phyloP scores from a whole-genome alignment of 2,797 vertebrate genomes.

The Meriones psammophilus region DNA sequence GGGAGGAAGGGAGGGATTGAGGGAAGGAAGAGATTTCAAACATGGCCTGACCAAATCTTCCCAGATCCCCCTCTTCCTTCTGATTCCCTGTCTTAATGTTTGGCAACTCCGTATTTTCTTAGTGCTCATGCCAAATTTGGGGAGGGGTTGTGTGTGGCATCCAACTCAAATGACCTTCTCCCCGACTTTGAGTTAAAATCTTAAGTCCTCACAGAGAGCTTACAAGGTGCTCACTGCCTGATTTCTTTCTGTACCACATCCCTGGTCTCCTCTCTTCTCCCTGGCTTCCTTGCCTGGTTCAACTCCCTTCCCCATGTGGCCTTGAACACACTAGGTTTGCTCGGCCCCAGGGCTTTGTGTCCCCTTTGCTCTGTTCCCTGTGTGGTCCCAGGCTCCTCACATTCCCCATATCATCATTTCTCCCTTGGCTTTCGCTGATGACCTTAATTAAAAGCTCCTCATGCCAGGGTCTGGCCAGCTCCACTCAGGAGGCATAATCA shows the following conservation, averaged over 20 bases:
- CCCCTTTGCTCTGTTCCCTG: neutral
- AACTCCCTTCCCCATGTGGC: neutral
- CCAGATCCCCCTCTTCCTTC: neutral
- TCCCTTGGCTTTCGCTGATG: neutral
- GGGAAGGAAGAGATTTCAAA: neutral
- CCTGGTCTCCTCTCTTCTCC: neutral
- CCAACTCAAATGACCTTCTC: neutral
- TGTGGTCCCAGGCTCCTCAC: neutral
- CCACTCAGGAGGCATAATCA: neutral
- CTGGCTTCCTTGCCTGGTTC: neutral
- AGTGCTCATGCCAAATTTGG: neutral
- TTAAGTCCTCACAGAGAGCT: neutral
- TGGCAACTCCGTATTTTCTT: neutral
- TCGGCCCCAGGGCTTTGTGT: neutral
- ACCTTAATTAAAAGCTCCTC: neutral
- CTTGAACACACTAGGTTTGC: neutral
- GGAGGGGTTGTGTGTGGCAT: neutral
- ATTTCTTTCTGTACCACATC: neutral
- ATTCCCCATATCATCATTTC: neutral
- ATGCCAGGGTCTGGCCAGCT: neutral
- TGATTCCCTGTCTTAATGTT: neutral
- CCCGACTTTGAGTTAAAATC: neutral
- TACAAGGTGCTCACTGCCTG: neutral
- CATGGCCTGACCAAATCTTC: neutral
- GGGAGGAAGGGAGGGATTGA: neutral